Evolutionary conservation across 2,113 vertebrate species (phyloP).

Genomic region (Sander vitreus): DNA sequence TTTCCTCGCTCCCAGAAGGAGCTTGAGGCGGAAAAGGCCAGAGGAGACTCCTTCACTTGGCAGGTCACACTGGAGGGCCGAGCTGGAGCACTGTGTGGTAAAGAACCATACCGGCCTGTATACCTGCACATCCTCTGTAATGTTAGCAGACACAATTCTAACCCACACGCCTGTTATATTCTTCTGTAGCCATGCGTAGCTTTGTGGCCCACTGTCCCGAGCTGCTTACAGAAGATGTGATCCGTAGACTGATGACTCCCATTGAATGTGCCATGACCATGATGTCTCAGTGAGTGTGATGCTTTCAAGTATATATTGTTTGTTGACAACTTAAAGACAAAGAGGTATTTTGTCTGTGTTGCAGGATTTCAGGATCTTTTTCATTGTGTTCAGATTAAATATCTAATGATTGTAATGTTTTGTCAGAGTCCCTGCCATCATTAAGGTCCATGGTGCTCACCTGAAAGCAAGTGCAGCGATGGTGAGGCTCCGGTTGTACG

Average conservation of each 20-base stretch:
- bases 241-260: slow-evolving; percentile 97
- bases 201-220: slow-evolving; percentile 99
- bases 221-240: slow-evolving; percentile 97
- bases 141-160: background rate
- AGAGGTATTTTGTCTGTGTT: background rate
- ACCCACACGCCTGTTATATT: background rate
- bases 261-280: slow-evolving; percentile 99
- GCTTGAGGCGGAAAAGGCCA: slow-evolving; percentile 95
- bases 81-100: slow-evolving; percentile 97
- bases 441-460: slow-evolving; percentile 96
- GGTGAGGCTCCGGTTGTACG: slow-evolving; percentile 97
- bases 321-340: background rate
- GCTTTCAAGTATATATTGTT: background rate
- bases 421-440: slow-evolving; percentile 94
- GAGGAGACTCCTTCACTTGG: slow-evolving; percentile 98
- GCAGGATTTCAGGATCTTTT: accelerated
- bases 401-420: background rate
- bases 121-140: background rate
- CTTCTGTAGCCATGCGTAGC: slow-evolving; percentile 93
- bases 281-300: slow-evolving; percentile 97
- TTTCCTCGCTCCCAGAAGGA: slow-evolving; percentile 98
- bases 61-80: slow-evolving; percentile 98
- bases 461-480: slow-evolving; percentile 99
- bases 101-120: slow-evolving; percentile 53
- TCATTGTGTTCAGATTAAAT: background rate